A percentile compares a stretch with the other conserved stretches of the same genome.
Conservation (phyloP, 2,113 vertebrate genomes). For the Mustela lutreola region DNA sequence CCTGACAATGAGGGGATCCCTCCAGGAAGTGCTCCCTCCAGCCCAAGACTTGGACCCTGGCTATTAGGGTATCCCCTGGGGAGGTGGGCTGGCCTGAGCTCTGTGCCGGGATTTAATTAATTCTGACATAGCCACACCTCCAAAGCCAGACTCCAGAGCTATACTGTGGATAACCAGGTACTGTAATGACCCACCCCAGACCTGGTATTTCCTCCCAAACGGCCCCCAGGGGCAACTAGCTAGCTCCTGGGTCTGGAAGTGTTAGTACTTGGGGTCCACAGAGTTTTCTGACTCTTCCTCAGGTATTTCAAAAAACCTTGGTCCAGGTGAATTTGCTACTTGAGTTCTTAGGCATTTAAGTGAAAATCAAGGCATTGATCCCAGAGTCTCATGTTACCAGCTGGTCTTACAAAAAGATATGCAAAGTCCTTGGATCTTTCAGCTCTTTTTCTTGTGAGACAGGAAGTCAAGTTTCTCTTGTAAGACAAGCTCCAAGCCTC, state of each 20-base stretch:
- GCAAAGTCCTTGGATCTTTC: neutral
- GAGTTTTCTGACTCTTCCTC: neutral
- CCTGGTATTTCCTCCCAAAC: neutral
- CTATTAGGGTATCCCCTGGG: neutral
- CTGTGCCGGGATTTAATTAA: neutral
- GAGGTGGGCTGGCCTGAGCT: neutral
- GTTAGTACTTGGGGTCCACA: neutral
- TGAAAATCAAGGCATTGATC: conserved; percentile 25
- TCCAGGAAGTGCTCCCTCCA: neutral
- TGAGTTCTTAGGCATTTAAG: neutral
- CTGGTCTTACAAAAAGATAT: conserved; percentile 10
- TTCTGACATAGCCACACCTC: neutral
- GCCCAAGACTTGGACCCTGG: neutral
- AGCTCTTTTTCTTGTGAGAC: neutral
- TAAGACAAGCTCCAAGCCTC: neutral
- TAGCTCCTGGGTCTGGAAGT: neutral
- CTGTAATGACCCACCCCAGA: neutral
- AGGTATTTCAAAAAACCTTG: neutral
- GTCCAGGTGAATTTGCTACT: neutral
- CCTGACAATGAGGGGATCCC: neutral
- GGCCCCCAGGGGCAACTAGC: neutral
- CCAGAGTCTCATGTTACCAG: neutral
- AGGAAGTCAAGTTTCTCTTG: neutral
- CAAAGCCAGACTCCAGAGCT: neutral
- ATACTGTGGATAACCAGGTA: no score